These are phyloP conservation scores for Astur gentilis DNA, from an alignment of 2,113 vertebrate species.

Conservation along the genomic window DNA sequence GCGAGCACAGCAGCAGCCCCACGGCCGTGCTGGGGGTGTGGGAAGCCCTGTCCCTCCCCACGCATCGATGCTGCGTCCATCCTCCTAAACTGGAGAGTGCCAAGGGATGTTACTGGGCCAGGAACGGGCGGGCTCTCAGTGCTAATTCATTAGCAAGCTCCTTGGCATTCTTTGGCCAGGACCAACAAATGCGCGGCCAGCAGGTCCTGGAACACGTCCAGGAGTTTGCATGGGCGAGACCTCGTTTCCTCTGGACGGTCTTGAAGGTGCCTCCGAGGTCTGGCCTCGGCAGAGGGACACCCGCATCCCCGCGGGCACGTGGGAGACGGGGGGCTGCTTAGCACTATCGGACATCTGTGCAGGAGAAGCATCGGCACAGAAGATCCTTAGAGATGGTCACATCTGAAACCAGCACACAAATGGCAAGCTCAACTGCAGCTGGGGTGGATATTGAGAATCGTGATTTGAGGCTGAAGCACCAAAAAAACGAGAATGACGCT, in stretches of 20 bases:
- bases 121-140: background rate
- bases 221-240: background rate
- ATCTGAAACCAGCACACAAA: background rate
- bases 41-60: background rate
- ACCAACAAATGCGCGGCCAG: background rate
- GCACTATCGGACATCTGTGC: no score
- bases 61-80: rapidly evolving
- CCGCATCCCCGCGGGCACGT: rapidly evolving
- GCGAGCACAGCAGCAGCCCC: background rate
- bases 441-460: background rate
- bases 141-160: background rate
- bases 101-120: background rate
- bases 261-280: background rate
- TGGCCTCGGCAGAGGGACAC: background rate
- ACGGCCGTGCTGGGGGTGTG: rapidly evolving
- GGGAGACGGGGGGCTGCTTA: background rate
- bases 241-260: background rate
- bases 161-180: no score
- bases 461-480: background rate
- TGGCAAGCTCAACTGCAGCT: background rate
- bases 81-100: rapidly evolving
- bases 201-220: background rate
- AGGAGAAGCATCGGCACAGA: background rate
- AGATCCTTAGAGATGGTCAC: background rate
- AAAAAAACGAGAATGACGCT: background rate